Base-by-base conservation (phyloP, 2,888 invertebrate genomes). In the Tryphoninae sp. region DNA sequence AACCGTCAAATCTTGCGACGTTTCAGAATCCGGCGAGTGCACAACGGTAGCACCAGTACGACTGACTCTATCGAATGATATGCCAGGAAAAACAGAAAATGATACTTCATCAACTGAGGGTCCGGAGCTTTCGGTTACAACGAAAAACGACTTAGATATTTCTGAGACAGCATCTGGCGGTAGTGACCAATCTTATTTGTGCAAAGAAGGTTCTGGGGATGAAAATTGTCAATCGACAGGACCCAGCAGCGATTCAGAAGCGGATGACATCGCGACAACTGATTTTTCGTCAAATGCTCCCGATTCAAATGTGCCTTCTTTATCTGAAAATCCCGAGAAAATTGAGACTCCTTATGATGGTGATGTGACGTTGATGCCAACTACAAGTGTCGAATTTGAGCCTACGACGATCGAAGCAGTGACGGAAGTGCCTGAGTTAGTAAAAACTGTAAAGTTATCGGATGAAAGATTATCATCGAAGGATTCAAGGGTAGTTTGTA, bases 21-120 rank as follows among this genome's bases (percentile, higher is more conserved):
- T 11, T 65, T 16, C 69, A 42, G 40, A 19, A 19, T 53, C 68
- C 2, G 26, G n/a, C 23, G 64, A 64, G 13, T 80, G 80, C 23
- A n/a, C 33, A 9, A 77, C 53, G 6, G 13, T 13, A 6, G 2
- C 6, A 1, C 45, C 77, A 23, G 59, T 13, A 1, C 13, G 7
- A 11, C 19, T 0, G 1, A 13, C 23, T 4, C 2, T 45, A 6
- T 33, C 45, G 16, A 22, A 61, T 16, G 65, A 53, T 33, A 13
- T 11, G 33, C 7, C 76, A 6, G 22, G 22, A n/a, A 53, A 13
- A 42, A 61, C 16, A n/a, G 11, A 53, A 53, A 26, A 40, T 42
- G 13, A 22, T 71, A 8, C 53, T 11, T 16, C 51, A 16, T 42
- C 6, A 16, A 42, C 40, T 4, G 40, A 19, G 26, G 11, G 7